These are phyloP conservation scores for Trachymyrmex cornetzi DNA, from an alignment of 1,140 invertebrate genomes.

Conservation along the genomic window DNA sequence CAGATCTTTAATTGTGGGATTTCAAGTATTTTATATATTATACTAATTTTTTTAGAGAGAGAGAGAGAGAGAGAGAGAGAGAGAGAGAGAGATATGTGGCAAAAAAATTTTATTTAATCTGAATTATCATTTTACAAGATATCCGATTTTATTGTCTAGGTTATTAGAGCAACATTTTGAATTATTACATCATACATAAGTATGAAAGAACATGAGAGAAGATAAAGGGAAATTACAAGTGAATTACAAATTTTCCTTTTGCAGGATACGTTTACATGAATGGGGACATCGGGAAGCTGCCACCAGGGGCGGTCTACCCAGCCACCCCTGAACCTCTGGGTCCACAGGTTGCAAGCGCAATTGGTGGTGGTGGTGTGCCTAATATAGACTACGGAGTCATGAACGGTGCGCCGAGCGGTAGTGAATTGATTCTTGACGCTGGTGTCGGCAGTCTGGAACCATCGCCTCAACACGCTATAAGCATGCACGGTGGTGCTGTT, in stretches of 20 bases:
- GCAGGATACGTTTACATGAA: slow-evolving; percentile 92
- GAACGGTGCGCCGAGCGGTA: slow-evolving; percentile 84
- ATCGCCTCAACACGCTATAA: slow-evolving; percentile 83
- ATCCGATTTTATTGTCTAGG: neutral
- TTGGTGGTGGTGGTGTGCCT: slow-evolving; percentile 81
- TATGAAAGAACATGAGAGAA: too few species aligned
- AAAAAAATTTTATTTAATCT: neutral
- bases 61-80: too few species aligned
- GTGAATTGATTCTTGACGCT: slow-evolving; percentile 84
- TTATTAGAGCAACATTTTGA: too few species aligned
- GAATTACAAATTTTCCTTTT: slow-evolving; percentile 23
- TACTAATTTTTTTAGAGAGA: neutral
- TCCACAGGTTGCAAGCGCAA: slow-evolving; percentile 79
- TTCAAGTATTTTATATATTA: neutral
- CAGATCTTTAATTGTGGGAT: neutral
- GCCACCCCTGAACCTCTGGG: slow-evolving; percentile 87
- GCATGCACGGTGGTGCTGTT: slow-evolving; percentile 84
- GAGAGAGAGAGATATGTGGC: neutral
- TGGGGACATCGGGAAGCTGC: slow-evolving; percentile 91
- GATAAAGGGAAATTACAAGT: neutral
- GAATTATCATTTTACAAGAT: neutral
- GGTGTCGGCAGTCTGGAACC: slow-evolving; percentile 83
- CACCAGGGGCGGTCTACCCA: slow-evolving; percentile 89
- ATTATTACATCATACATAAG: too few species aligned
- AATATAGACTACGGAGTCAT: slow-evolving; percentile 86